Base-by-base conservation (phyloP, 2,888 invertebrate genomes). In the Macroteleia sp. region DNA sequence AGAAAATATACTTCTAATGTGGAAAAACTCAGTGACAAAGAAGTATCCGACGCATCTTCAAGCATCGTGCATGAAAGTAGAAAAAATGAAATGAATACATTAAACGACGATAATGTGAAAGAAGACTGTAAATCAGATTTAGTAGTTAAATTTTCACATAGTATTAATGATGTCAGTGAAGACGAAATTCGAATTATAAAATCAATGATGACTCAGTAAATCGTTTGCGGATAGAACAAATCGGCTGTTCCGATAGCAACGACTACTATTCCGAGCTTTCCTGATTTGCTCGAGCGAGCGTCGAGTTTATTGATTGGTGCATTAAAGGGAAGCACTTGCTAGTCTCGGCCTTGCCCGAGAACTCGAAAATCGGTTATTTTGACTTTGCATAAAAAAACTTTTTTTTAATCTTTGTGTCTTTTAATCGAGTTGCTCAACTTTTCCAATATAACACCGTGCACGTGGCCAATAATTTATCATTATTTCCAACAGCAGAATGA, bases 251-350 rank as follows among this genome's bases (percentile, higher is more conserved):
- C 41, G 73, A 14, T 59, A 66, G 64, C 46, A 50, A 59, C 73
- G 73, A 19, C 22, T 52, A 57, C 57, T 73, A 66, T 73, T 66
- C 44, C 57, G 42, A 73, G 74, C 66, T 74, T 67, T 61, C 36
- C 46, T 59, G 74, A 74, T 73, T 74, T 48, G 73, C 41, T 30
- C 57, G 54, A 19, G 50, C 22, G 44, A 14, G 54, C 41, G 54
- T 41, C 81, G 78, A 76, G 79, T 82, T 82, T 88, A 88, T 88
- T 85, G 88, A 88, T 88, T 88, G 80, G 77, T 83, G 81, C 50
- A 56, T 88, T 88, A 88, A 88, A 88, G 88, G 86, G 88, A 86
- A 88, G 70, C 88, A 44, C 64, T 80, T 83, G 78, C 73, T 85
- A 62, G 71, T 46, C 61, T 48, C 82, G 80, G 77, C 81, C 81